phyloP scores from a whole-genome alignment of 2,113 vertebrate species.

The Paramormyrops kingsleyae region DNA sequence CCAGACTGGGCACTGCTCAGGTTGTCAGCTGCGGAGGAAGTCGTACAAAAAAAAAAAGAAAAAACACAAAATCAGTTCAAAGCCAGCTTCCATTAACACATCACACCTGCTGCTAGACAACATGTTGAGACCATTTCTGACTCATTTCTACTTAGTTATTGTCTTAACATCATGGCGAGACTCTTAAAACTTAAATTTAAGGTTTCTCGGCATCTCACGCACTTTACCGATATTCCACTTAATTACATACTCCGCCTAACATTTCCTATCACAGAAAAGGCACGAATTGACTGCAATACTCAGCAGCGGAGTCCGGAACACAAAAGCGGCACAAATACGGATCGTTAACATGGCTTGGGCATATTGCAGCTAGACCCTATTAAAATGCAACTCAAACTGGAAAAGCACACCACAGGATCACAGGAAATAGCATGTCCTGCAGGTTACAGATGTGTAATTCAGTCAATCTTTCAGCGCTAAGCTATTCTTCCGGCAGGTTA shows the following conservation, averaged over 20 bases:
- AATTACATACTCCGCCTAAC: not conserved
- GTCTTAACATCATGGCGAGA: not conserved
- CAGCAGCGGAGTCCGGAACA: not conserved
- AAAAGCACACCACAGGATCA: not conserved
- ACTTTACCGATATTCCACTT: not conserved
- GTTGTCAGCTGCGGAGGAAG: constrained; percentile 66
- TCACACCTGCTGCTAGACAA: not conserved
- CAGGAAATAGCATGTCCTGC: constrained; percentile 30
- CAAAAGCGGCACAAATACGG: not conserved
- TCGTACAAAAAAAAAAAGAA: not conserved
- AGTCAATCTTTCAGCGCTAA: constrained; percentile 46
- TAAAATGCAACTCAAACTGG: not conserved
- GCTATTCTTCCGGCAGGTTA: constrained; percentile 30
- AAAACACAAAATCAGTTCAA: not conserved
- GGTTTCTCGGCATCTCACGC: not conserved
- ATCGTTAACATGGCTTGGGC: not conserved
- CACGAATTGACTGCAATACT: not conserved
- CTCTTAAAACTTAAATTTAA: not conserved
- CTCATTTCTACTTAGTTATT: not conserved
- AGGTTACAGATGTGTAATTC: constrained; percentile 26
- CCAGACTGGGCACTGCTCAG: constrained; percentile 79
- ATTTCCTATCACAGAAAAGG: not conserved
- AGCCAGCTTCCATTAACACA: not conserved
- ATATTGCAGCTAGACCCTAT: not conserved
- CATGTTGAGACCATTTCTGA: not conserved